These are phyloP conservation scores for Eumeta japonica DNA, from an alignment of 1,140 invertebrate species.

Conservation along the genomic window DNA sequence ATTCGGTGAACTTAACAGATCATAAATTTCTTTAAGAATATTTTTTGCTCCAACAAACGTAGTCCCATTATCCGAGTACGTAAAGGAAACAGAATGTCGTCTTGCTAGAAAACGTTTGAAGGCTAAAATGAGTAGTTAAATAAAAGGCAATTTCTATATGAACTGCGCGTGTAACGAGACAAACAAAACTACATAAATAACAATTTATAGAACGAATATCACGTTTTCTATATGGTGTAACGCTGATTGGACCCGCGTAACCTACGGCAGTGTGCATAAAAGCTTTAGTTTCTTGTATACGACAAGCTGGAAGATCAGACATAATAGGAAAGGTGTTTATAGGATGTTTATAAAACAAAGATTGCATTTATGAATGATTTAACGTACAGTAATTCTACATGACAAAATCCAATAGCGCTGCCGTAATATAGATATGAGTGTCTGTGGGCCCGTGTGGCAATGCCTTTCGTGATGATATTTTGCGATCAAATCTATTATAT, in stretches of 20 bases:
- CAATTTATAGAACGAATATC: slow-evolving; percentile 27
- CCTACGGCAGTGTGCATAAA: slow-evolving; percentile 38
- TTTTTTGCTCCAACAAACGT: slow-evolving; percentile 18
- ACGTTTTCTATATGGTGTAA: slow-evolving; percentile 22
- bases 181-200: slow-evolving; percentile 43
- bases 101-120: slow-evolving; percentile 28
- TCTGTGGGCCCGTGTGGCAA: slow-evolving; percentile 20
- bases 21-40: slow-evolving; percentile 8
- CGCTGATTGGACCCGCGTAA: slow-evolving; percentile 36
- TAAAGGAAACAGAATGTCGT: slow-evolving; percentile 16
- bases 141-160: slow-evolving; percentile 42
- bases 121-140: slow-evolving; percentile 26
- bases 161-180: slow-evolving; percentile 35
- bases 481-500: slow-evolving; percentile 18
- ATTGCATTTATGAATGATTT: slow-evolving; percentile 11
- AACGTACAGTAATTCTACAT: slow-evolving; percentile 13
- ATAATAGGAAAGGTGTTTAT: slow-evolving; percentile 18
- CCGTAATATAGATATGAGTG: slow-evolving; percentile 15
- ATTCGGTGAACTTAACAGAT: too few species aligned
- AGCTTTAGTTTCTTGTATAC: slow-evolving; percentile 17
- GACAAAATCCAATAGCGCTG: slow-evolving; percentile 25
- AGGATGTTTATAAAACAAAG: slow-evolving; percentile 12
- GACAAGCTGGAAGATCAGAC: slow-evolving; percentile 27
- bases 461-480: slow-evolving; percentile 19
- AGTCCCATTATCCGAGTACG: slow-evolving; percentile 21